A percentile compares a stretch with the other conserved stretches of the same genome.
phyloP scores from a whole-genome alignment of 2,113 vertebrate species.

The Melospiza georgiana region DNA sequence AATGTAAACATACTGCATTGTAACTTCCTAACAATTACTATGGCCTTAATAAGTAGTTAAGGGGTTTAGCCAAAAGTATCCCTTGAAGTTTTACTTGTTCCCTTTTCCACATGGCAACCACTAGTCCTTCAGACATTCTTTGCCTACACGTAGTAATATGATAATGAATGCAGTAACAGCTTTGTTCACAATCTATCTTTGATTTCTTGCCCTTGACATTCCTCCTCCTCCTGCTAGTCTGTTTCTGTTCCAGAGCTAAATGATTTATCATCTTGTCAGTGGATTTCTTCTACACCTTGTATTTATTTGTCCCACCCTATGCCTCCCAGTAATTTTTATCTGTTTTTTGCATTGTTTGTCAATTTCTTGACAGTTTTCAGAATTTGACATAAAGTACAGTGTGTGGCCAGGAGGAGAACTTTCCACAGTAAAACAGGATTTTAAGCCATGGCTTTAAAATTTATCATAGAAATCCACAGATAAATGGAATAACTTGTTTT shows the following conservation, averaged over 20 bases:
- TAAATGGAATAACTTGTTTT: background rate
- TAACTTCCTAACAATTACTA: background rate
- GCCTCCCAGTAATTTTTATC: background rate
- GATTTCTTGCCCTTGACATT: slow-evolving; percentile 42
- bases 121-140: background rate
- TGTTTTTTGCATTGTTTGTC: background rate
- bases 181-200: slow-evolving; percentile 21
- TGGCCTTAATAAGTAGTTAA: background rate
- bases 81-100: background rate
- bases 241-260: slow-evolving; percentile 26
- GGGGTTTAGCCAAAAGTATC: background rate
- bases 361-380: background rate
- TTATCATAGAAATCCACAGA: background rate
- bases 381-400: background rate
- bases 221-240: background rate
- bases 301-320: background rate
- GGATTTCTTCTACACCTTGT: background rate
- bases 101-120: background rate
- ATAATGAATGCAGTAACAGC: slow-evolving; percentile 7
- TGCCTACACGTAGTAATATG: background rate
- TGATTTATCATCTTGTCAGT: slow-evolving; percentile 22
- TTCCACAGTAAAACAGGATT: background rate
- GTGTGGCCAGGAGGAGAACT: background rate
- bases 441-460: background rate
- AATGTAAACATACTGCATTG: background rate